Conservation (phyloP, 2,113 vertebrate genomes). For the Bos javanicus region DNA sequence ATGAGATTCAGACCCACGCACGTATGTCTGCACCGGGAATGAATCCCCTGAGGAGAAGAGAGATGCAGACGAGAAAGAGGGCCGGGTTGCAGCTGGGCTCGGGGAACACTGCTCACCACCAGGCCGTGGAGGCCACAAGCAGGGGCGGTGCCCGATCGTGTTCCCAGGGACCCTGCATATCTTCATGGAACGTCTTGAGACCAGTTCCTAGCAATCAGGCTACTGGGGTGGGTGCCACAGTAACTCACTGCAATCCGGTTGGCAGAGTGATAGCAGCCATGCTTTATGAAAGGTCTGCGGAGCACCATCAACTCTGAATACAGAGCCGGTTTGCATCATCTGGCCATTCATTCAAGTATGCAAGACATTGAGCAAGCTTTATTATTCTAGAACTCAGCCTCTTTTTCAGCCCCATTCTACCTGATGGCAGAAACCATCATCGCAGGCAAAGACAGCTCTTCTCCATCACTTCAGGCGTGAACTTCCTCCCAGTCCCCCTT, state of each 20-base stretch:
- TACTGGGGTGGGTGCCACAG: no score
- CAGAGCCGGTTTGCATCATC: not conserved
- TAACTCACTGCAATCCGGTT: not conserved
- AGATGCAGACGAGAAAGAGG: not conserved
- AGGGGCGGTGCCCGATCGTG: fast-evolving
- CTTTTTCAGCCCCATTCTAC: not conserved
- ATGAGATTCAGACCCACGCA: not conserved
- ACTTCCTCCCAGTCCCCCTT: not conserved
- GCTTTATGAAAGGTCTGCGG: not conserved
- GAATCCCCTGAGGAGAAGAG: not conserved
- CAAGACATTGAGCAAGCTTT: not conserved
- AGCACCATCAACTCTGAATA: not conserved
- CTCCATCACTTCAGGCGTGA: not conserved
- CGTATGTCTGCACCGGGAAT: not conserved
- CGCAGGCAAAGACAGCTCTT: not conserved
- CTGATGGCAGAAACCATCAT: not conserved
- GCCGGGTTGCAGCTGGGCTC: not conserved
- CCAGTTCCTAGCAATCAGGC: not conserved
- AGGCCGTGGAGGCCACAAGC: not conserved
- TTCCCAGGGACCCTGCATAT: not conserved
- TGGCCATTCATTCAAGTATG: not conserved
- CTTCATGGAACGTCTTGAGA: not conserved
- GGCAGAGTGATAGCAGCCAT: no score
- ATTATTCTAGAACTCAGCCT: not conserved
- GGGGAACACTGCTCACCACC: no score